Percentiles rank a stretch among this genome's conserved stretches.
Conservation (phyloP, 2,888 invertebrate species). For the Heliconius sara region DNA sequence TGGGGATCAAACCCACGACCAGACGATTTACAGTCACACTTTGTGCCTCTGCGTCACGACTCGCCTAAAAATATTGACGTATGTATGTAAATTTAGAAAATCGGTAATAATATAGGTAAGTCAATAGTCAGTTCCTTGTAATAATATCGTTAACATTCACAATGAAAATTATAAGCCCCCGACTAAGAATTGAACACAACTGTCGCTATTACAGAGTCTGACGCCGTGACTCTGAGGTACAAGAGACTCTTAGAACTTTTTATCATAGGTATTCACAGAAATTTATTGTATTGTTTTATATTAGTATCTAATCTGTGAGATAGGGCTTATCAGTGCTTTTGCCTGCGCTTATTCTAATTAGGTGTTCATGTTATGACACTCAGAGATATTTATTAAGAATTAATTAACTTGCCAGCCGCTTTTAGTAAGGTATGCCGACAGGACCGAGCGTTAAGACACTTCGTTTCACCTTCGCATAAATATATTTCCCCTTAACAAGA, state of each 20-base stretch:
- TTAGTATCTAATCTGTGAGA: constrained; percentile 10
- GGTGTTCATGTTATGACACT: neutral
- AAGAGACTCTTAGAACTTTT: neutral
- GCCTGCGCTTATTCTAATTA: neutral
- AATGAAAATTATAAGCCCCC: neutral
- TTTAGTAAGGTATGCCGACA: neutral
- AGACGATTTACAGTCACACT: no score
- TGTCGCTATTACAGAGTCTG: neutral
- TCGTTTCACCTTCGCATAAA: neutral
- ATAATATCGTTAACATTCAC: neutral
- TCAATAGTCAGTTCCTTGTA: neutral
- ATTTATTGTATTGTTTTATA: constrained; percentile 1
- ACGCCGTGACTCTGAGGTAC: neutral
- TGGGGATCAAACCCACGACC: no score
- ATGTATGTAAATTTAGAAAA: no score
- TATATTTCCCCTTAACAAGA: neutral
- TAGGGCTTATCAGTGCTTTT: constrained; percentile 16
- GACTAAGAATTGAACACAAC: neutral
- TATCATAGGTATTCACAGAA: neutral
- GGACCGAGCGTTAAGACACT: neutral
- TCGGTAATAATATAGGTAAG: no score
- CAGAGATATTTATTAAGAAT: neutral
- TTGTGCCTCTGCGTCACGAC: no score
- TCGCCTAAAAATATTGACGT: no score
- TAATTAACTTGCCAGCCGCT: neutral